Conservation (phyloP, 2,888 invertebrate species). For the Xestia xanthographa region DNA sequence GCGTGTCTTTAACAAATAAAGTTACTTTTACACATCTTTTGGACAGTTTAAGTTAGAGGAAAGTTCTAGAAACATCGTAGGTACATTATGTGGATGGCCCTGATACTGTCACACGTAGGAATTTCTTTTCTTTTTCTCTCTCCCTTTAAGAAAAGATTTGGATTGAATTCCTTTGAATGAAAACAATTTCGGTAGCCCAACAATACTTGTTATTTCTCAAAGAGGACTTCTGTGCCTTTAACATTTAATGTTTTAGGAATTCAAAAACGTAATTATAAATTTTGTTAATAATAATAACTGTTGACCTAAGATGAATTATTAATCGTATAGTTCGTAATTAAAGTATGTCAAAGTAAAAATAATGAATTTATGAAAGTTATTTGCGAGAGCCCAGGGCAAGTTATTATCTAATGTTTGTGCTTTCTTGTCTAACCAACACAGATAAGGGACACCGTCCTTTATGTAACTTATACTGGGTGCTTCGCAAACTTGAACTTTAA, state of each 20-base stretch:
- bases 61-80: conserved; percentile 1
- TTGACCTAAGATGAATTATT: not conserved
- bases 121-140: not conserved
- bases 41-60: not conserved
- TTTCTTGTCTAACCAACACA: conserved; percentile 30
- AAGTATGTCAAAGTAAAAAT: conserved; percentile 36
- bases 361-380: conserved; percentile 48
- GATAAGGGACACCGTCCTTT: conserved; percentile 37
- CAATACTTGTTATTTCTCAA: conserved; percentile 39
- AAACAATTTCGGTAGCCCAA: conserved; percentile 30
- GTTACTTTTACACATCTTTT: not conserved
- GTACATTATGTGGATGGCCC: too few species aligned
- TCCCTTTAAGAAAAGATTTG: conserved; percentile 1
- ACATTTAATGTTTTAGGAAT: conserved; percentile 1
- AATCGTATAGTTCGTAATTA: conserved; percentile 27
- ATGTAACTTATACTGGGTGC: conserved; percentile 35
- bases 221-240: not conserved
- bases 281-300: too few species aligned
- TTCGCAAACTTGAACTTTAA: conserved; percentile 51
- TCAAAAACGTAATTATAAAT: conserved; percentile 37
- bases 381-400: conserved; percentile 14
- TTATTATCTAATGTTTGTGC: conserved; percentile 45
- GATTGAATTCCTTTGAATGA: conserved; percentile 20
- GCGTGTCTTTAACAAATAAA: not conserved
- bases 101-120: not conserved